These are phyloP conservation scores for Polyodon spathula DNA, from an alignment of 2,113 vertebrate species.

Conservation along the genomic window DNA sequence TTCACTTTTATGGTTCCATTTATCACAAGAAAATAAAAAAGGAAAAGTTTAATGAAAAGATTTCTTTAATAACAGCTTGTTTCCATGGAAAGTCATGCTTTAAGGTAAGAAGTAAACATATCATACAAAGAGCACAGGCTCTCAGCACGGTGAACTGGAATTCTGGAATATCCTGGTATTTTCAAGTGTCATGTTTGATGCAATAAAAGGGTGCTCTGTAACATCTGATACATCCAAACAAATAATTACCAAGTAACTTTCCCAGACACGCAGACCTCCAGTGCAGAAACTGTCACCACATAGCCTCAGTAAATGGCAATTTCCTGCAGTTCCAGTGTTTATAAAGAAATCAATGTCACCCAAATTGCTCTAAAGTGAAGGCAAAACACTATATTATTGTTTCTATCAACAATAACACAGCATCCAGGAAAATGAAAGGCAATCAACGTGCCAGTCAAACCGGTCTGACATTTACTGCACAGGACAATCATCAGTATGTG, in stretches of 20 bases:
- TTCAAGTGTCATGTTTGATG: constrained; percentile 40
- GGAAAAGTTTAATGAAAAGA: too few relatives aligned
- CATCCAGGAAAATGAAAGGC: constrained; percentile 9
- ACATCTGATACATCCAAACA: constrained; percentile 37
- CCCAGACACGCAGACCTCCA: constrained; percentile 14
- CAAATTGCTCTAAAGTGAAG: constrained; percentile 27
- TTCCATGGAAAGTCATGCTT: constrained; percentile 53
- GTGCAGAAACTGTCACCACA: constrained; percentile 10
- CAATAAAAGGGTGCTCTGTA: constrained; percentile 11
- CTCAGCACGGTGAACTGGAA: constrained; percentile 13
- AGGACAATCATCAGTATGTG: background rate
- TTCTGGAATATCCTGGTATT: constrained; percentile 21
- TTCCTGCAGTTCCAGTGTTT: constrained; percentile 36
- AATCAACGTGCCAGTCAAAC: constrained; percentile 8
- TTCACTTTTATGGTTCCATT: too few relatives aligned
- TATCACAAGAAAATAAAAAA: too few relatives aligned
- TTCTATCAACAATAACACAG: constrained; percentile 1
- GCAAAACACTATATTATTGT: background rate
- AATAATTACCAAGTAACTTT: constrained; percentile 48
- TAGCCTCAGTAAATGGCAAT: constrained; percentile 50
- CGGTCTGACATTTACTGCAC: constrained; percentile 12
- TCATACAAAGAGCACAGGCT: constrained; percentile 24
- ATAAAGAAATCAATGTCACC: constrained; percentile 43
- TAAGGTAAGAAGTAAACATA: constrained; percentile 39
- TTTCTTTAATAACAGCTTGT: too few relatives aligned